Conservation (phyloP, 2,888 invertebrate species). For the Amiota mariae region DNA sequence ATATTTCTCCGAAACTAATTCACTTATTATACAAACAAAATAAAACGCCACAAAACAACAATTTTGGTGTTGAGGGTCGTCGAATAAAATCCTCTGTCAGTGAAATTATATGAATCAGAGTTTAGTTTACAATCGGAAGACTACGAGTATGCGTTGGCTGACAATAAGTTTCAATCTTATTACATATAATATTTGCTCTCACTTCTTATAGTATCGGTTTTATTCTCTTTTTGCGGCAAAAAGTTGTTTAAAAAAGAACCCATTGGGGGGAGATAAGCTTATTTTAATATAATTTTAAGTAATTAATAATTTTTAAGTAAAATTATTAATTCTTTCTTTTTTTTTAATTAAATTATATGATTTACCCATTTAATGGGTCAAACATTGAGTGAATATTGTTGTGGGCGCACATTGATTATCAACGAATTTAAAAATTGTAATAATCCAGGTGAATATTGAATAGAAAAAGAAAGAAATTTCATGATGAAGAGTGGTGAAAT, state of each 20-base stretch:
- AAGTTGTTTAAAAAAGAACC: not conserved
- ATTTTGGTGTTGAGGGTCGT: not conserved
- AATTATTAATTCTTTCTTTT: not conserved
- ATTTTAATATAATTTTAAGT: no score
- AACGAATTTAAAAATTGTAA: slow-evolving; percentile 64
- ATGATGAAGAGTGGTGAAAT: not conserved
- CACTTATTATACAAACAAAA: not conserved
- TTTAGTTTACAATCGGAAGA: not conserved
- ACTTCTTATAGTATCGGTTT: no score
- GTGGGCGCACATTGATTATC: slow-evolving; percentile 65
- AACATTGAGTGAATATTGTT: slow-evolving; percentile 58
- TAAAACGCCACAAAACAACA: not conserved
- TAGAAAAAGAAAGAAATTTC: not conserved
- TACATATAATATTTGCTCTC: not conserved
- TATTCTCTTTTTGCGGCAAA: no score
- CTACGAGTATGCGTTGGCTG: not conserved
- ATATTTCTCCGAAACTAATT: slow-evolving; percentile 6
- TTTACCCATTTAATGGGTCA: slow-evolving; percentile 60
- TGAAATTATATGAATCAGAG: slow-evolving; percentile 22
- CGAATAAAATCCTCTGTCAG: slow-evolving; percentile 6
- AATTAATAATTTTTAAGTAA: not conserved
- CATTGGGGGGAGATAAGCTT: not conserved
- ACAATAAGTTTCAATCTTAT: not conserved
- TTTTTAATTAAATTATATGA: not conserved
- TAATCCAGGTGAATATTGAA: slow-evolving; percentile 65